Conservation (phyloP, 2,113 vertebrate genomes). For the Plestiodon gilberti region DNA sequence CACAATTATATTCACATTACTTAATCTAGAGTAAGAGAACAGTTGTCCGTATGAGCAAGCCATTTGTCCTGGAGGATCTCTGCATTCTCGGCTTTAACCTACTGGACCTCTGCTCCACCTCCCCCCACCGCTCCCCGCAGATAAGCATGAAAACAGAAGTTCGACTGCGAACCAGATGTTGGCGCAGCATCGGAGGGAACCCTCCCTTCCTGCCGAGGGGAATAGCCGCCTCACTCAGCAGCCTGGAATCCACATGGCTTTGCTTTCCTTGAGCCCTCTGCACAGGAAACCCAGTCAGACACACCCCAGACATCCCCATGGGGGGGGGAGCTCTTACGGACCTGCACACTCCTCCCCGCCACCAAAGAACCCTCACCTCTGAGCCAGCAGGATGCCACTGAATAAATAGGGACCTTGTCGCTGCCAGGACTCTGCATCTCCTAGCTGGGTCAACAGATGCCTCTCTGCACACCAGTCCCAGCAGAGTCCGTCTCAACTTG, state of each 20-base stretch:
- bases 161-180: constrained; percentile 62
- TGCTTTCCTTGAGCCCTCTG: constrained; percentile 43
- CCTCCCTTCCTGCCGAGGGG: constrained; percentile 28
- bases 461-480: background rate
- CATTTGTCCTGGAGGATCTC: background rate
- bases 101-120: background rate
- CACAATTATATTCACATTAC: background rate
- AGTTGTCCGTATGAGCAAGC: background rate
- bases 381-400: background rate
- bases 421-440: background rate
- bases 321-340: background rate
- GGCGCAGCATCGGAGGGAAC: constrained; percentile 6
- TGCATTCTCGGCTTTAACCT: background rate
- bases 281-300: constrained; percentile 35
- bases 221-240: background rate
- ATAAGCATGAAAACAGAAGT: constrained; percentile 19
- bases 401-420: background rate
- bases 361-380: background rate
- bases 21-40: background rate
- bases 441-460: constrained; percentile 20
- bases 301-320: constrained; percentile 25
- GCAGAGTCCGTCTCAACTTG: background rate
- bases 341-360: background rate
- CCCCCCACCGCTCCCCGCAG: background rate
- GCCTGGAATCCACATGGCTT: constrained; percentile 20